Base-by-base conservation (phyloP, 1,140 invertebrate genomes). In the Drosophila leontia region DNA sequence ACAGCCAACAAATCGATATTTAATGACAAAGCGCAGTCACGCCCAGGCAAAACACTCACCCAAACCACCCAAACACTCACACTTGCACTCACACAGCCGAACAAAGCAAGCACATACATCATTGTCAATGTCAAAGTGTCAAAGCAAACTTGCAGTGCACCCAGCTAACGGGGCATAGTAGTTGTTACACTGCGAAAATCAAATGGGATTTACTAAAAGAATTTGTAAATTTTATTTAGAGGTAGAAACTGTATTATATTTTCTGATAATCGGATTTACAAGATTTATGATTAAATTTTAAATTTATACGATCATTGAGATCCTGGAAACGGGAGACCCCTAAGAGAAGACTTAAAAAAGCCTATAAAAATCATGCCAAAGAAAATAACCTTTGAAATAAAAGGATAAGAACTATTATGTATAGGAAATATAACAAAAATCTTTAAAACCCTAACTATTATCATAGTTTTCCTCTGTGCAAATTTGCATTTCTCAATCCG, bases 71-170 rank as follows among this genome's bases (percentile, higher is more conserved):
- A 9, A 26, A 48, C 37, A 41, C 51, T 44, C 23, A n/a, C 29
- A 34, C 48, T 50, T 29, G 23, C 32, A 60, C 50, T 42, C 48
- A 23, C 41, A 59, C 63, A 64, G 39, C 48, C 51, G 45, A 59
- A 64, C 75, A 65, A 62, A 79, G 65, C 48, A 41, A 62, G 77
- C 76, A 67, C 83, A 87, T 87, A 88, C 84, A 87, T 87, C 83
- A 87, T 87, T 88, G 83, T 87, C 83, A 87, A 87, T 87, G 83
- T 87, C 83, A 87, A 87, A 87, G 84, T 87, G 83, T 87, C 83
- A 87, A 87, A 83, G 83, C 80, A 82, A 80, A 86, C 82, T 86
- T 82, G 79, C 70, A 70, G 75, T 76, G 64, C 70, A 76, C 70
- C 71, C 70, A 72, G 69, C 60, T 48, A 69, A 61, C 63, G 59